phyloP scores from a whole-genome alignment of 2,113 vertebrate species.

The Rostratula benghalensis region DNA sequence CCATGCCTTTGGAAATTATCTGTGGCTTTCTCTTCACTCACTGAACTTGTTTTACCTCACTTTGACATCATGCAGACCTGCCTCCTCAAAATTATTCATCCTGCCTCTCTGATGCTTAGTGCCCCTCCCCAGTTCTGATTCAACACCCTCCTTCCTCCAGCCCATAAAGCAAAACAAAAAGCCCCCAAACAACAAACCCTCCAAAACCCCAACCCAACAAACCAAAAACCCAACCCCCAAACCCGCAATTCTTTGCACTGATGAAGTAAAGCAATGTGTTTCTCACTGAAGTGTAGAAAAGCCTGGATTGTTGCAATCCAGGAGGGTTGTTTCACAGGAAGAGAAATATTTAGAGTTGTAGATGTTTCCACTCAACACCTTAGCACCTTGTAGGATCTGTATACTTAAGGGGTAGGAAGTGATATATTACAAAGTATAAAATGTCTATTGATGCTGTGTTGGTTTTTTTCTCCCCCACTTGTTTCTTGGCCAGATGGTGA shows the following conservation, averaged over 20 bases:
- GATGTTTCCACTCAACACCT: background rate
- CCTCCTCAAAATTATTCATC: background rate
- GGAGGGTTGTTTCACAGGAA: background rate
- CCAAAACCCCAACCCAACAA: background rate
- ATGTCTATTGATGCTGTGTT: background rate
- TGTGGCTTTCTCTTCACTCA: background rate
- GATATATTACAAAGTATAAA: background rate
- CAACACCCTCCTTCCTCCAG: background rate
- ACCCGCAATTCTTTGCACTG: background rate
- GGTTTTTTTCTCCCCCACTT: background rate
- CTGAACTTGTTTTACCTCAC: background rate
- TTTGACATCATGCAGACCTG: background rate
- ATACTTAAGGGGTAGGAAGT: background rate
- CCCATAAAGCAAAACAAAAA: background rate
- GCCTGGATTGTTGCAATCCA: background rate
- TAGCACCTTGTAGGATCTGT: background rate
- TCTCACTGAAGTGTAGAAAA: background rate
- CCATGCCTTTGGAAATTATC: background rate
- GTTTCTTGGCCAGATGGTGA: background rate
- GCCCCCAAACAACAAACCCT: accelerated
- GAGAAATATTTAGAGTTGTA: background rate
- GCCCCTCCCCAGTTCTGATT: background rate
- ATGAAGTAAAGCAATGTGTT: background rate
- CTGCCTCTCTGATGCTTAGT: background rate
- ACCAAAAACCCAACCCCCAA: background rate